These are phyloP conservation scores for Ethmia dodecea DNA, from an alignment of 2,888 invertebrate genomes.

Conservation along the genomic window DNA sequence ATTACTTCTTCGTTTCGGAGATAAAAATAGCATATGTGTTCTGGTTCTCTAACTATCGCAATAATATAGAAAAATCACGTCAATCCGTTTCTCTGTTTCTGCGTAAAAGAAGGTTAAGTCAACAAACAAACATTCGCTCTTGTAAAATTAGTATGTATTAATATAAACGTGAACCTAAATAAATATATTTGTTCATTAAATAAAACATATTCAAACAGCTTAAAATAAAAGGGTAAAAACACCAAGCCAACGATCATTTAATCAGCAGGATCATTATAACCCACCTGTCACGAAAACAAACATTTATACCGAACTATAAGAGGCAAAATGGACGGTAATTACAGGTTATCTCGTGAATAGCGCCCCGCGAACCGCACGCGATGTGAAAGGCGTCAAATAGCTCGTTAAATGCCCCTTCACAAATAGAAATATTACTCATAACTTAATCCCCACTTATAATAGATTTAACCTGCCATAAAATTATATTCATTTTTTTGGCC, in stretches of 20 bases:
- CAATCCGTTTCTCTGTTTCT: too few relatives aligned
- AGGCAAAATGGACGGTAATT: slow-evolving; percentile 51
- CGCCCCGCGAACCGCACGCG: slow-evolving; percentile 51
- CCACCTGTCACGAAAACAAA: slow-evolving; percentile 62
- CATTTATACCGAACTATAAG: slow-evolving; percentile 39
- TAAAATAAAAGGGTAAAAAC: too few relatives aligned
- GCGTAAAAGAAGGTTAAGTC: too few relatives aligned
- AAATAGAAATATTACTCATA: slow-evolving; percentile 73
- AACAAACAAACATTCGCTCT: too few relatives aligned
- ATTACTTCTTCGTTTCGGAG: too few relatives aligned
- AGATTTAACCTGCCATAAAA: slow-evolving; percentile 76
- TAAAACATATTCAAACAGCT: too few relatives aligned
- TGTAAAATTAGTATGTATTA: too few relatives aligned
- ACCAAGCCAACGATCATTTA: slow-evolving; percentile 34
- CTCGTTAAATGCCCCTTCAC: slow-evolving; percentile 67
- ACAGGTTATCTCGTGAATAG: slow-evolving; percentile 42
- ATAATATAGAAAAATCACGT: too few relatives aligned
- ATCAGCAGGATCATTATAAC: slow-evolving; percentile 42
- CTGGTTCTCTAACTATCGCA: too few relatives aligned
- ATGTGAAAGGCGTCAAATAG: slow-evolving; percentile 67
- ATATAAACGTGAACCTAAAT: too few relatives aligned
- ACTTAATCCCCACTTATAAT: slow-evolving; percentile 73
- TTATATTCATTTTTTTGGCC: slow-evolving; percentile 65
- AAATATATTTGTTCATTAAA: too few relatives aligned
- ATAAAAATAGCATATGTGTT: too few relatives aligned